Percentiles rank a stretch among this genome's conserved stretches.
These are phyloP conservation scores for Vulpes lagopus DNA, from an alignment of 2,113 vertebrate species.

Conservation along the genomic window DNA sequence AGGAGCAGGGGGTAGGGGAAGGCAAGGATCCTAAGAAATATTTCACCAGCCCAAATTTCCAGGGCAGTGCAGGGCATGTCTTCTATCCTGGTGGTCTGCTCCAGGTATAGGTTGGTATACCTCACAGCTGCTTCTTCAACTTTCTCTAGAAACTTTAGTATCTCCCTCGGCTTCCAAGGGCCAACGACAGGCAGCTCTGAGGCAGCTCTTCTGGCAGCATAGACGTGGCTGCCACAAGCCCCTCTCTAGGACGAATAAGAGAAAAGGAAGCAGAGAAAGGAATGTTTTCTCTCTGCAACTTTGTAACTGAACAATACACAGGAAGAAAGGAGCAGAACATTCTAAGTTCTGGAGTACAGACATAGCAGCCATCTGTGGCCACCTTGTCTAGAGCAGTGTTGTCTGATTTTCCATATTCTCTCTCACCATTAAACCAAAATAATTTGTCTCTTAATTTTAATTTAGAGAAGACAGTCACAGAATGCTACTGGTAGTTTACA, in stretches of 20 bases:
- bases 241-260: background rate
- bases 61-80: background rate
- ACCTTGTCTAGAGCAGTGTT: accelerated
- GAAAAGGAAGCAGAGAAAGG: background rate
- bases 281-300: background rate
- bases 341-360: background rate
- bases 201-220: background rate
- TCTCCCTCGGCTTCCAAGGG: background rate
- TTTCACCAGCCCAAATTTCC: background rate
- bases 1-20: too few relatives aligned
- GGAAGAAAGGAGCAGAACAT: background rate
- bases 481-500: background rate
- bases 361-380: background rate
- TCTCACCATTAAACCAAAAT: background rate
- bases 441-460: background rate
- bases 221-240: background rate
- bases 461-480: background rate
- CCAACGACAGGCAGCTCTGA: background rate
- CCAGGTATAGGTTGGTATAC: background rate
- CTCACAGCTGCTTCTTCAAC: background rate
- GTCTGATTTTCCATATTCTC: background rate
- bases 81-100: background rate
- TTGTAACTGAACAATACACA: background rate
- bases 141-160: background rate
- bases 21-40: background rate